Percentiles rank a stretch among this genome's conserved stretches.
Conservation (phyloP, 2,113 vertebrate species). For the Bombycilla garrulus region DNA sequence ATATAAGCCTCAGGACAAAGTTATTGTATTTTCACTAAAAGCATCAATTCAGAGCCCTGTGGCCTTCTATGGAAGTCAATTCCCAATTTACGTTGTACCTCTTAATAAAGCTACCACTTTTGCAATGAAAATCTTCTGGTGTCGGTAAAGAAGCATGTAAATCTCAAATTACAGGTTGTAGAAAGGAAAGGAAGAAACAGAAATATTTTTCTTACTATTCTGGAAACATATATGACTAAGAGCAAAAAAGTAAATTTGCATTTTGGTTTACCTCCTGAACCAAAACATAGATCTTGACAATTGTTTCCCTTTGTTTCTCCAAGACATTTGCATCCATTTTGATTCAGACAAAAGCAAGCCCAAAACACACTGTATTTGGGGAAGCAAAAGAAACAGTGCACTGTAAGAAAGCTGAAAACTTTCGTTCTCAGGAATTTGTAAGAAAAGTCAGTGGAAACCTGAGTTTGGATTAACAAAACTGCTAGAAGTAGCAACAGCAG, state of each 20-base stretch:
- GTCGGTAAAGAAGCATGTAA: background rate
- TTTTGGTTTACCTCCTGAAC: background rate
- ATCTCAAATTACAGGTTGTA: background rate
- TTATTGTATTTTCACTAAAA: background rate
- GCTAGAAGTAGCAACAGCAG: background rate
- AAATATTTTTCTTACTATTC: background rate
- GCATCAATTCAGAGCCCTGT: background rate
- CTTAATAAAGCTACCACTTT: background rate
- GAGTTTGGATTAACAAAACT: background rate
- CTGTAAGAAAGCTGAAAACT: background rate
- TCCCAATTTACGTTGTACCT: background rate
- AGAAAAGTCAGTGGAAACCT: background rate
- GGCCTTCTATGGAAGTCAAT: background rate
- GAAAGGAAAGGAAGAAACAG: background rate
- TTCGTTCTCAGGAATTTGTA: background rate
- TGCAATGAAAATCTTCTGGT: background rate
- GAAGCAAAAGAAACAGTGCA: fast-evolving
- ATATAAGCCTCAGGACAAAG: background rate
- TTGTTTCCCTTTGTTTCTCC: background rate
- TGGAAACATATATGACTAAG: background rate
- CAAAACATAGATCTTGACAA: background rate
- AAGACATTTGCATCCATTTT: background rate
- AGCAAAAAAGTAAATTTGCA: background rate
- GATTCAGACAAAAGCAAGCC: background rate
- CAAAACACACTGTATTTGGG: background rate